Base-by-base conservation (phyloP, 2,888 invertebrate genomes). In the Xanthorhoe designata region DNA sequence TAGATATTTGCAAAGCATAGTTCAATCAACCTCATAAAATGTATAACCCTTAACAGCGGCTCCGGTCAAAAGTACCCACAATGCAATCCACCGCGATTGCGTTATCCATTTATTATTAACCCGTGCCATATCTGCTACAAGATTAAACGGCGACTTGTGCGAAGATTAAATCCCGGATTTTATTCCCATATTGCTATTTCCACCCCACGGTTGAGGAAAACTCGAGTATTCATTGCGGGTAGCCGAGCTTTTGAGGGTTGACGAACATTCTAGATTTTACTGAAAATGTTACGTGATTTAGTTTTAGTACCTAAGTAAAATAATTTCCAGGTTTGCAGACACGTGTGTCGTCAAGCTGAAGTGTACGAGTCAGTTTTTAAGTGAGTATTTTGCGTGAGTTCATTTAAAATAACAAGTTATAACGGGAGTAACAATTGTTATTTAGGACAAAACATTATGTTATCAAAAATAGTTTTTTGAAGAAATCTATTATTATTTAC, bases 161-260 rank as follows among this genome's bases (percentile, higher is more conserved):
- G 86, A 85, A 92, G 91, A 92, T 92, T 92, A 91, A 92, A 91
- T 89, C 89, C 88, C 79, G 90, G 87, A 88, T 91, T 92, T 91
- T 91, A 91, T 91, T 90, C 88, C 87, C 86, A 90, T 91, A 91
- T 88, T 89, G 86, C 88, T 79, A 87, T 88, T 90, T 87, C 86
- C 87, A 86, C 88, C 87, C 89, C 81, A 82, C 84, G 83, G 85
- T 87, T 88, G 85, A 87, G 87, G 87, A 87, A 88, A 89, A 89
- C 90, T 91, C 86, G 87, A 88, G 91, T 90, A 90, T 91, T 91
- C 91, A 90, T 91, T 90, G 90, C 89, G 89, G 89, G 86, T 85
- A 87, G 88, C 88, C 88, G 79, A 80, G 81, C 52, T 57, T 18
- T 50, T 58, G 45, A 74, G 74, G 74, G 74, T 71, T 74, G 74